phyloP scores from a whole-genome alignment of 2,797 vertebrate species.

The Hydrocynus forskahlii region DNA sequence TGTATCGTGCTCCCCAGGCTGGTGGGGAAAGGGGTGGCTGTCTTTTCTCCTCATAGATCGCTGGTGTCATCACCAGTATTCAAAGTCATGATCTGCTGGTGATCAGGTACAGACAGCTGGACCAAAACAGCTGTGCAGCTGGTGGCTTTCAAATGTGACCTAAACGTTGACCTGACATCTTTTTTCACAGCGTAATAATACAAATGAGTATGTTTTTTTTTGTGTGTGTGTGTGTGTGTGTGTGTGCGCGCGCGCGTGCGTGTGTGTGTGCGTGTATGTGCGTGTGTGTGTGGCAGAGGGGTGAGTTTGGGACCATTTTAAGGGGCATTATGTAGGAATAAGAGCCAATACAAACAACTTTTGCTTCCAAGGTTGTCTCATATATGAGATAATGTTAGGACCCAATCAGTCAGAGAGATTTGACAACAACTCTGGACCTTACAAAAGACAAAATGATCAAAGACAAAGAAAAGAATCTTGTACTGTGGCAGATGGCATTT shows the following conservation, averaged over 20 bases:
- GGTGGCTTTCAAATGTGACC: neutral
- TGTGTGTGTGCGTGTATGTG: conserved; percentile 12
- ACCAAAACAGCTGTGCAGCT: neutral
- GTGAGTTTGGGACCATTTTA: neutral
- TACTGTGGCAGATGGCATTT: neutral
- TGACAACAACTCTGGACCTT: no score
- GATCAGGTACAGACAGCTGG: neutral
- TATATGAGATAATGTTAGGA: neutral
- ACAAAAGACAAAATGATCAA: neutral
- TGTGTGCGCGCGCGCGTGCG: conserved; percentile 3
- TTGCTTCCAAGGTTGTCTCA: neutral
- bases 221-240: conserved; percentile 3
- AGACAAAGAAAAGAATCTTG: neutral
- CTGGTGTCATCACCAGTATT: neutral
- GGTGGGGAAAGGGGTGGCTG: neutral
- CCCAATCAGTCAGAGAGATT: neutral
- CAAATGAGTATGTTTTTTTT: neutral
- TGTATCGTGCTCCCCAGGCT: neutral
- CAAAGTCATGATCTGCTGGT: neutral
- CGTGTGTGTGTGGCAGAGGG: conserved; percentile 1
- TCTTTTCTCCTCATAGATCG: neutral
- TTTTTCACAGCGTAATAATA: neutral
- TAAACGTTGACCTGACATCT: neutral
- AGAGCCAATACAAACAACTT: neutral
- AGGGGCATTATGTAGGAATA: conserved; percentile 11